Evolutionary conservation across 2,888 invertebrate genomes (phyloP), one percentile per base, ranked within the genome.

Genomic region (Rhyacophila evoluta): DNA sequence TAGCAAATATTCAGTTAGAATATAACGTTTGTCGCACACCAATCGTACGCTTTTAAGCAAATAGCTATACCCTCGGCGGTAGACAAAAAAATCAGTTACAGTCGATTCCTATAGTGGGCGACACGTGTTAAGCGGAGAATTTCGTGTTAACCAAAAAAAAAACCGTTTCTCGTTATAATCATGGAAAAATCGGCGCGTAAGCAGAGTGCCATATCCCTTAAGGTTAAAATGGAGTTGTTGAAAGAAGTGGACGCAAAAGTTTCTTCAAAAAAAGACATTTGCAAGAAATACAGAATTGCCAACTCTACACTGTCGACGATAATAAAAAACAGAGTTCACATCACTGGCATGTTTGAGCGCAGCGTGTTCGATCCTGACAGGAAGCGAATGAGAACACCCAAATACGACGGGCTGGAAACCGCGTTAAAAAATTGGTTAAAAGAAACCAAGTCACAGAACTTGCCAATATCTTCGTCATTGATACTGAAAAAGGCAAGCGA

Each of bases 341-440:
- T 71, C 4, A 71, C 71, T 15, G 71, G 10, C 2, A 28, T 28
- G 15, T 29, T 27, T 1, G 29, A 71, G 11, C 68, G 68, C 15
- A 71, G 71, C 15, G 28, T 71, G 71, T 29, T 71, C 11, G 71
- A 71, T 0, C 71, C 71, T 3, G 71, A 71, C n/a, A 71, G 71
- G 15, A 71, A 71, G 28, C 71, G 71, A 15, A 29, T 71, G 71
- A 71, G 71, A 71, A 71, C 28, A 15, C n/a, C 71, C 1, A 29
- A 71, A 71, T 28, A 25, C 28, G 36, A 71, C 19, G 29, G 15
- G 3, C 15, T 71, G 71, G 71, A 71, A 28, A 15, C 27, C 1
- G 71, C 71, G 1, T 71, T 28, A 28, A 25, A 27, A 1, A 15
- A 27, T 6, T 71, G 71, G 71, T 71, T 25, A 25, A 71, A 71